Evolutionary conservation across 2,888 invertebrate species (phyloP), one percentile per base, ranked within the genome.

Genomic region (Leptinotarsa juncta): DNA sequence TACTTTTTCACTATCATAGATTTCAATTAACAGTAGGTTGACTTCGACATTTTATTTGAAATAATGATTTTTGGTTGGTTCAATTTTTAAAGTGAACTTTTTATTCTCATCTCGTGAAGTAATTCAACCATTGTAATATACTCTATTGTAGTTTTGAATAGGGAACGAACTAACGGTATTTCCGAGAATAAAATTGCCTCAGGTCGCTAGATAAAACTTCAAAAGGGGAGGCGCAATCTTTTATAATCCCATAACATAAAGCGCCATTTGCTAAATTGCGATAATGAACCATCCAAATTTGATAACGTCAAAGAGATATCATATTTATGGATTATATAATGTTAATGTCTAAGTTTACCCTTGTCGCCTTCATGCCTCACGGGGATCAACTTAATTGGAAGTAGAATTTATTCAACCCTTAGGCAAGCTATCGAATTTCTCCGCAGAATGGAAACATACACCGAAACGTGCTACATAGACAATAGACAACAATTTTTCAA

Each of bases 201-300:
- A 42, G 42, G 42, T 42, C n/a, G n/a, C 62, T 18, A 32, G 50
- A 48, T 57, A 18, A 18, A 20, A 42, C 48, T 57, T 20, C 69
- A 42, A 16, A 3, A 15, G 69, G 69, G 51, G 48, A 57, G 50
- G 14, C 42, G 42, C 50, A 72, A 76, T 74, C 76, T 78, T 80
- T 81, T 77, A 74, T 82, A 83, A 81, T 85, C 83, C 82, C 78
- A 82, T 85, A 83, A 84, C 78, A 81, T 82, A 79, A 83, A 82
- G 83, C 84, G 82, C 85, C 86, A 86, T 87, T 86, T 83, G 84
- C 85, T 84, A 84, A 87, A 87, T 87, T 85, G 87, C 85, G 87
- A 87, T 87, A 87, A 87, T 87, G 87, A 86, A 84, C 87, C 85
- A 85, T 86, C 84, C 84, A 82, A 86, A 87, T 87, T 87, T 87